Evolutionary conservation across 2,888 invertebrate genomes (phyloP).

Genomic region (Cataglyphis livida): DNA sequence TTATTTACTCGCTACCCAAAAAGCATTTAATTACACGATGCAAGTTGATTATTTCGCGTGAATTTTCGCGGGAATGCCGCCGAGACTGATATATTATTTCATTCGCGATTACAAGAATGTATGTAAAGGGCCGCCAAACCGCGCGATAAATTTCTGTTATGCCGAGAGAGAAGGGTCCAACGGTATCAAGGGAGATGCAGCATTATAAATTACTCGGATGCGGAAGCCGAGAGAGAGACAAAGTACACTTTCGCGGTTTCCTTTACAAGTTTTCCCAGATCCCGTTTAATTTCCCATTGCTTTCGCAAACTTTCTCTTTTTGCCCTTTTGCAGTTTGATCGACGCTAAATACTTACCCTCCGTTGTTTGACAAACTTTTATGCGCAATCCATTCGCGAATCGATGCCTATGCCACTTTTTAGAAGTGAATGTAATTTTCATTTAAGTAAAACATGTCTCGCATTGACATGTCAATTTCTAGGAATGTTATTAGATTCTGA

Average conservation of each 20-base stretch:
- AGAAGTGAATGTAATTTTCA: neutral
- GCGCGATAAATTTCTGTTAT: conserved; percentile 56
- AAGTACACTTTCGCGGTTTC: conserved; percentile 37
- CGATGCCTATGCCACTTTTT: conserved; percentile 15
- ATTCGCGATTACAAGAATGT: conserved; percentile 35
- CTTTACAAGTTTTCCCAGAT: conserved; percentile 45
- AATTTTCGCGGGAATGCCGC: conserved; percentile 7
- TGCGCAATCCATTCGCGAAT: conserved; percentile 15
- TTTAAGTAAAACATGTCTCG: neutral
- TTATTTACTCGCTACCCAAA: neutral
- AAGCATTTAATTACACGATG: neutral
- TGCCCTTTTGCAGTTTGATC: conserved; percentile 24
- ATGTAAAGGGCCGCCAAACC: conserved; percentile 57
- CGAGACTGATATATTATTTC: conserved; percentile 27
- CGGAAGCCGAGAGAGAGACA: conserved; percentile 38
- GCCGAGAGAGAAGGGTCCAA: conserved; percentile 2
- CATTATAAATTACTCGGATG: conserved; percentile 61
- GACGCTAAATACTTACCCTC: conserved; percentile 27
- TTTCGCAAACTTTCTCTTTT: conserved; percentile 26
- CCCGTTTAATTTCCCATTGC: conserved; percentile 49
- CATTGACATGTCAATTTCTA: neutral
- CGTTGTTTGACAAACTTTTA: conserved; percentile 29
- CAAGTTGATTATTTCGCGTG: conserved; percentile 25
- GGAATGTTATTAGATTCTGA: neutral
- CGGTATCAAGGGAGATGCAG: conserved; percentile 36